phyloP scores from a whole-genome alignment of 2,113 vertebrate species.

The Oryzias javanicus region DNA sequence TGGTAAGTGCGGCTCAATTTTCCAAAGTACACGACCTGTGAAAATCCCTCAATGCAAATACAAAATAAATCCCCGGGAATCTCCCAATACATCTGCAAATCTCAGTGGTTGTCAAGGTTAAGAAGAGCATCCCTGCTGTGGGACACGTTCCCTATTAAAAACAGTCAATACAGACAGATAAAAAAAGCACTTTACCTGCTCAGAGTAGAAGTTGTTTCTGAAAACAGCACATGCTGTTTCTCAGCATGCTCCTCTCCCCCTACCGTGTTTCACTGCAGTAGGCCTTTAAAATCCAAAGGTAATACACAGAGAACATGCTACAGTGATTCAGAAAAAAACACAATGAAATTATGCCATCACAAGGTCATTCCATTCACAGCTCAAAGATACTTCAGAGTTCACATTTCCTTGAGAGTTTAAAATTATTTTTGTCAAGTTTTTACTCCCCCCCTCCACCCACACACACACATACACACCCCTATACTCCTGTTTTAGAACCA shows the following conservation, averaged over 20 bases:
- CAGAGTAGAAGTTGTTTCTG: conserved; percentile 13
- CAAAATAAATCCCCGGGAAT: conserved; percentile 21
- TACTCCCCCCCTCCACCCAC: too few relatives aligned
- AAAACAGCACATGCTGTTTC: background rate
- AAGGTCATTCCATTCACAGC: too few relatives aligned
- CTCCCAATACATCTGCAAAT: conserved; percentile 25
- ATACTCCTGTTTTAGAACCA: too few relatives aligned
- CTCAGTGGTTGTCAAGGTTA: conserved; percentile 10
- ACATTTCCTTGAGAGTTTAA: too few relatives aligned
- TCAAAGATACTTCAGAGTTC: too few relatives aligned
- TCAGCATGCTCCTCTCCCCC: conserved; percentile 2
- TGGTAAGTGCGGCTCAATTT: conserved; percentile 11
- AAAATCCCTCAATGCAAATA: conserved; percentile 22
- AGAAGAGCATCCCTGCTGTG: conserved; percentile 11
- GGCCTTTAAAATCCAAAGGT: conserved; percentile 10
- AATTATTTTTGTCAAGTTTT: too few relatives aligned
- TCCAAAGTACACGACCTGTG: conserved; percentile 11
- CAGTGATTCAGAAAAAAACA: conserved; percentile 3
- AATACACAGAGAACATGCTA: conserved; percentile 7
- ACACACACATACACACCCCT: too few relatives aligned
- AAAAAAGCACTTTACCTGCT: conserved; percentile 19
- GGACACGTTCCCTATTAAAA: conserved; percentile 30
- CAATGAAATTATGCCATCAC: background rate
- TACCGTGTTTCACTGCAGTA: conserved; percentile 1
- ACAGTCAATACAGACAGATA: conserved; percentile 14